Base-by-base conservation (phyloP, 2,888 invertebrate genomes). In the Gryllus longicercus region DNA sequence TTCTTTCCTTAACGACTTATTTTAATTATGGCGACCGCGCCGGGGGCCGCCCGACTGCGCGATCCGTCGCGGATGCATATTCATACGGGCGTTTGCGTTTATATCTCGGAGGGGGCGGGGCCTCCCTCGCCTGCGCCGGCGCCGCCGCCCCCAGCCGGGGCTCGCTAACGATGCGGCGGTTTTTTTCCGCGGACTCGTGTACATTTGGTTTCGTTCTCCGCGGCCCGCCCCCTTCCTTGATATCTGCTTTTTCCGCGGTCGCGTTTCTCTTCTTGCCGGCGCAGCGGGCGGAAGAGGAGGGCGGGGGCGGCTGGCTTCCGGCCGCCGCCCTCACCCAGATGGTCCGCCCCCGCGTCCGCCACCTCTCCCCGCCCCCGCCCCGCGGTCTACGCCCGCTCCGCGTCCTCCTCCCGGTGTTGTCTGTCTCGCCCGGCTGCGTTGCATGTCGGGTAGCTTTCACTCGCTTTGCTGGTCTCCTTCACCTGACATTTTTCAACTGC, bases 1-100 rank as follows among this genome's bases (percentile, higher is more conserved):
- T 63, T 63, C 63, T 63, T 63, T 63, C 63, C 63, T 63, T 63
- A 63, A 63, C 63, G 63, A 63, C 63, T 63, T 63, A 63, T 63
- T 63, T 63, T 63, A 63, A 63, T 63, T 63, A 63, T 63, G 63
- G 63, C 63, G 16, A 63, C 63, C 16, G 63, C 63, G 14, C n/a
- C 63, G 63, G 63, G 63, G n/a, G 16, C 16, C 63, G 14, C n/a
- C 63, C 16, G 63, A n/a, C 14, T n/a, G 63, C 63, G 14, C 63
- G 63, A 14, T 63, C 63, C 16, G 14, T 63, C 63, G 63, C 63
- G 63, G 63, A 63, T 63, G 63, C 63, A 63, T 63, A 63, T 63
- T 63, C 63, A 63, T 63, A 63, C 63, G 63, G 63, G n/a, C 63
- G 63, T 63, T 63, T 63, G 63, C 63, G 63, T 63, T 63, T 63